These are phyloP conservation scores for Cirrhinus molitorella DNA, from an alignment of 2,797 vertebrate species.

Conservation along the genomic window DNA sequence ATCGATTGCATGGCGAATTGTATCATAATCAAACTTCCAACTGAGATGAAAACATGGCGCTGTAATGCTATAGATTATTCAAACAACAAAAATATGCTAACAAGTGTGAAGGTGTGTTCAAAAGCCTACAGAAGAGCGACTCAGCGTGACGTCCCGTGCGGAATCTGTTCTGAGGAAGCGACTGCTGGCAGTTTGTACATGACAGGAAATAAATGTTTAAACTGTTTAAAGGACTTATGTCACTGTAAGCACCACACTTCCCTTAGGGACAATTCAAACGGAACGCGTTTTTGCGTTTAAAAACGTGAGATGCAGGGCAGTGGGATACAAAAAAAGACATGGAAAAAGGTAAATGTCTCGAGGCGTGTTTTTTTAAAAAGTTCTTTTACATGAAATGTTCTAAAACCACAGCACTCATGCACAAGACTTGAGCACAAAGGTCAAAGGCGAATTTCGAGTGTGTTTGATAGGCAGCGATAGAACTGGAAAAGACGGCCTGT, in stretches of 20 bases:
- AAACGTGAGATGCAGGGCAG: background rate
- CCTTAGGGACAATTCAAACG: background rate
- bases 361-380: background rate
- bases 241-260: background rate
- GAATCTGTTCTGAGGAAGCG: background rate
- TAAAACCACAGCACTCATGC: background rate
- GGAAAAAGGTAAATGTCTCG: background rate
- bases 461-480: background rate
- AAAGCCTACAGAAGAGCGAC: background rate
- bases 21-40: constrained; percentile 37
- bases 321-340: background rate
- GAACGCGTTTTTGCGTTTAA: background rate
- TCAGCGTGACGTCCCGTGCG: background rate
- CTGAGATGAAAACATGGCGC: constrained; percentile 34
- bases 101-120: constrained; percentile 1
- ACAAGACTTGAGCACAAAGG: background rate
- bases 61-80: constrained; percentile 11
- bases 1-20: background rate
- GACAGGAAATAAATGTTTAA: background rate
- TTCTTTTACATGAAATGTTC: background rate
- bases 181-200: background rate
- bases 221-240: constrained; percentile 11
- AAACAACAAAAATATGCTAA: constrained; percentile 17
- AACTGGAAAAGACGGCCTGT: background rate
- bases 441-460: background rate